These are phyloP conservation scores for Dilophus febrilis DNA, from an alignment of 2,888 invertebrate genomes.

Conservation along the genomic window DNA sequence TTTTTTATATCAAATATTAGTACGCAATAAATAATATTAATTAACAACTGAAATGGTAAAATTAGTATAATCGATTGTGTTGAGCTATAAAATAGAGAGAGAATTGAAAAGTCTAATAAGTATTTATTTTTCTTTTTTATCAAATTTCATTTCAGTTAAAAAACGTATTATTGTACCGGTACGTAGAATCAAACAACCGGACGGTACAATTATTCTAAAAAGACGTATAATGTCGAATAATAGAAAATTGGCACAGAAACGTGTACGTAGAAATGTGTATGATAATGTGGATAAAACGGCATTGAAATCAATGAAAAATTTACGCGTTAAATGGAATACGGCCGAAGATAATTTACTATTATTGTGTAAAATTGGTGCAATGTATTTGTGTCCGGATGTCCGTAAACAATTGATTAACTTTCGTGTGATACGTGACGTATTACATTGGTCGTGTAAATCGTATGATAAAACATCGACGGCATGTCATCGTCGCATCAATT, in stretches of 20 bases:
- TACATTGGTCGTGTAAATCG: conserved; percentile 34
- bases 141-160: no score
- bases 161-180: not conserved
- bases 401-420: conserved; percentile 27
- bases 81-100: no score
- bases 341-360: conserved; percentile 52
- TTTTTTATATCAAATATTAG: no score
- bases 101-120: no score
- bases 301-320: conserved; percentile 39
- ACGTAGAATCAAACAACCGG: no score
- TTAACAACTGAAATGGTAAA: no score
- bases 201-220: no score
- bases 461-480: conserved; percentile 51
- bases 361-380: conserved; percentile 45
- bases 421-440: conserved; percentile 36
- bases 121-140: no score
- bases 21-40: no score
- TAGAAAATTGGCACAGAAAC: conserved; percentile 6
- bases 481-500: conserved; percentile 44
- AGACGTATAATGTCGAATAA: conserved; percentile 5
- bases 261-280: conserved; percentile 20
- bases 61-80: no score
- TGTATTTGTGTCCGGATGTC: conserved; percentile 23
- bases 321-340: conserved; percentile 44
- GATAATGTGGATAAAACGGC: conserved; percentile 50